A percentile compares a stretch with the other conserved stretches of the same genome.
These are phyloP conservation scores for Phyllostomus hastatus DNA, from an alignment of 2,113 vertebrate species.

Conservation along the genomic window DNA sequence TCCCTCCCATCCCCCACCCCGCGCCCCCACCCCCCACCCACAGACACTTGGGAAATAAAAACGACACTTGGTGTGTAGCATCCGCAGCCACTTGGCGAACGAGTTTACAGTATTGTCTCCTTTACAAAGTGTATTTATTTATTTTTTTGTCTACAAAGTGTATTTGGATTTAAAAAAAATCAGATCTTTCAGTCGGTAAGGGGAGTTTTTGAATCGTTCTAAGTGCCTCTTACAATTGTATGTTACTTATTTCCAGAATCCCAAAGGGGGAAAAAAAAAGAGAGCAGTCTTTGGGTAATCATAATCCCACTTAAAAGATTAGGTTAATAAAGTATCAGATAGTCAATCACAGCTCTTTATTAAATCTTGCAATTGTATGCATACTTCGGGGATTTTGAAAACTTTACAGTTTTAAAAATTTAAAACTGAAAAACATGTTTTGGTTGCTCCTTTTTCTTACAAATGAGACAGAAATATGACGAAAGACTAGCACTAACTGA, in stretches of 20 bases:
- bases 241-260: slow-evolving; percentile 88
- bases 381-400: slow-evolving; percentile 50
- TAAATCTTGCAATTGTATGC: slow-evolving; percentile 42
- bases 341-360: slow-evolving; percentile 31
- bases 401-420: neutral
- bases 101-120: slow-evolving; percentile 84
- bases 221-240: slow-evolving; percentile 90
- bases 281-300: slow-evolving; percentile 19
- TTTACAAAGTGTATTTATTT: slow-evolving; percentile 72
- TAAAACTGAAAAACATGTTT: slow-evolving; percentile 42
- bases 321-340: slow-evolving; percentile 44
- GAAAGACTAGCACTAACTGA: slow-evolving; percentile 35
- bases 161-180: slow-evolving; percentile 49
- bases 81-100: slow-evolving; percentile 91
- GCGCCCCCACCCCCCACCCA: slow-evolving; percentile 37
- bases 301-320: slow-evolving; percentile 46
- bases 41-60: slow-evolving; percentile 84
- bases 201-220: slow-evolving; percentile 75
- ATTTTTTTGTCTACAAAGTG: slow-evolving; percentile 74
- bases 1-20: neutral
- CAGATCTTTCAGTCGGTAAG: slow-evolving; percentile 65
- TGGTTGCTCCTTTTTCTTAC: slow-evolving; percentile 44
- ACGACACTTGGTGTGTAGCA: slow-evolving; percentile 90
- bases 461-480: neutral
- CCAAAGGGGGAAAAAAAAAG: slow-evolving; percentile 30